A percentile compares a stretch with the other conserved stretches of the same genome.
Evolutionary conservation across 2,113 vertebrate genomes (phyloP).

Genomic region (Felis chaus): DNA sequence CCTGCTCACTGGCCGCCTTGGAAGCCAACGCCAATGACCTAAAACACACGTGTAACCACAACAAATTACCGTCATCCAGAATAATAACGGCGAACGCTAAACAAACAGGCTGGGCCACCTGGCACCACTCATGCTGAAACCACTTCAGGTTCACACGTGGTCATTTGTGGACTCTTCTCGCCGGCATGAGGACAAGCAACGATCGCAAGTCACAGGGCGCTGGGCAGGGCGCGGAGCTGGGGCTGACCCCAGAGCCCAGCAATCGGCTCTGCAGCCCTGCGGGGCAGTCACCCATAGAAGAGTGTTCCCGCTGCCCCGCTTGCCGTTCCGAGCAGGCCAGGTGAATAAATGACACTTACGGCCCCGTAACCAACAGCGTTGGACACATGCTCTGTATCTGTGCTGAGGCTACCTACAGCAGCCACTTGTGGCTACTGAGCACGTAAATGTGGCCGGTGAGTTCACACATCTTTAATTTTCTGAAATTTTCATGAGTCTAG

Average conservation of each 20-base stretch:
- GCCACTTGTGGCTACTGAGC: background rate
- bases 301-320: rapidly evolving
- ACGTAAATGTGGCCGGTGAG: background rate
- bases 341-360: rapidly evolving
- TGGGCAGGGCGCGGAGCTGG: background rate
- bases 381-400: rapidly evolving
- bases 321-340: background rate
- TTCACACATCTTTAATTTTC: background rate
- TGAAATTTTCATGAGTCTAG: slow-evolving; percentile 19
- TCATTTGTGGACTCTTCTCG: background rate
- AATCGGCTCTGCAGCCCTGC: background rate
- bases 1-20: background rate
- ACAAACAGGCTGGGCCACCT: rapidly evolving
- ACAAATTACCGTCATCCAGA: background rate
- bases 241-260: background rate
- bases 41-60: background rate
- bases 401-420: too few relatives aligned
- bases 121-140: rapidly evolving
- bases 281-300: background rate
- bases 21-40: background rate
- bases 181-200: background rate
- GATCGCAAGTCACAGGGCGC: background rate
- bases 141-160: rapidly evolving
- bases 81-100: rapidly evolving
- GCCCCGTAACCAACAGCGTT: rapidly evolving